Evolutionary conservation across 2,113 vertebrate species (phyloP).

Genomic region (Phocoena phocoena): DNA sequence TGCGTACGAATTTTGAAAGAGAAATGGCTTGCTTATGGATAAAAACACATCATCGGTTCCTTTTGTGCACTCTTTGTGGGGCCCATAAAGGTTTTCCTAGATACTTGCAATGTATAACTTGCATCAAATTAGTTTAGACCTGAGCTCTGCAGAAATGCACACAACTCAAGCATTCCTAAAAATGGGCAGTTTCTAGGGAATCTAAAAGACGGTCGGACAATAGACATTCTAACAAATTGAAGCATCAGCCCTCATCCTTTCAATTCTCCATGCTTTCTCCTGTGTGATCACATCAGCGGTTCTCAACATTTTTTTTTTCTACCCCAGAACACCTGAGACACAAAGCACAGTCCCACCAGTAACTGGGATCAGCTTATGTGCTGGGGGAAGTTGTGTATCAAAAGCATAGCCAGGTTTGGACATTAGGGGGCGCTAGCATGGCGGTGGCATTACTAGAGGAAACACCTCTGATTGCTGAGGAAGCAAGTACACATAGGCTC

Average conservation of each 20-base stretch:
- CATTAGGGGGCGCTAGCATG: neutral
- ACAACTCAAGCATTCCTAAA: neutral
- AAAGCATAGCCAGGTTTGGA: neutral
- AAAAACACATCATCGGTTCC: slow-evolving; percentile 68
- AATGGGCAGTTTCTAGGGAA: neutral
- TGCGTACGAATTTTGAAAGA: slow-evolving; percentile 61
- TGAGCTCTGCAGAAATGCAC: slow-evolving; percentile 4
- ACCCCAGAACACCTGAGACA: neutral
- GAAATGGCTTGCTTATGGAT: slow-evolving; percentile 64
- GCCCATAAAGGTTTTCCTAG: slow-evolving; percentile 38
- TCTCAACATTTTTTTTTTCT: neutral
- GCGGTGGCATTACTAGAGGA: neutral
- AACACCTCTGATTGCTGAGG: neutral
- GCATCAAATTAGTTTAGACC: slow-evolving; percentile 61
- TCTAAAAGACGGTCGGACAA: neutral
- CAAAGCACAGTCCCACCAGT: no score
- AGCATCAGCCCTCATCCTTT: neutral
- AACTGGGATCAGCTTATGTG: accelerated
- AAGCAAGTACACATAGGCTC: neutral
- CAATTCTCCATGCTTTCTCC: neutral
- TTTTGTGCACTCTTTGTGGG: slow-evolving; percentile 42
- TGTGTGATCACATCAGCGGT: neutral
- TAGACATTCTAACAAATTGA: neutral
- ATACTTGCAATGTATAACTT: slow-evolving; percentile 64
- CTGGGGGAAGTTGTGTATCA: neutral